phyloP scores from a whole-genome alignment of 1,140 invertebrate species.

The Acromyrmex echinatior region DNA sequence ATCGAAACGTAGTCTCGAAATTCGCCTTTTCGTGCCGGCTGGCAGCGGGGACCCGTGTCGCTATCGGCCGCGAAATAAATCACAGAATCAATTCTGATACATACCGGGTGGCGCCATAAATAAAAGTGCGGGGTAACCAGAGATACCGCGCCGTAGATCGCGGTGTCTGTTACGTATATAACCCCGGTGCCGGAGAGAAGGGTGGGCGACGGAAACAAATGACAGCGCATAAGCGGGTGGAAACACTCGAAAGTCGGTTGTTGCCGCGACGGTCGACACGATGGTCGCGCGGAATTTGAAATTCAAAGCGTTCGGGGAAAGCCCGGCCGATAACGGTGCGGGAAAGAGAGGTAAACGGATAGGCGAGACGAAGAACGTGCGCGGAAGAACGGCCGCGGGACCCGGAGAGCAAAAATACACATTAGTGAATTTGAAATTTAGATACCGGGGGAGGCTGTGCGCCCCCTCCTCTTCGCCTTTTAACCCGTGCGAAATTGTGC shows the following conservation, averaged over 20 bases:
- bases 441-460: slow-evolving; percentile 69
- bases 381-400: slow-evolving; percentile 35
- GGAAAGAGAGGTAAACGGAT: slow-evolving; percentile 61
- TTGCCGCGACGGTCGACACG: slow-evolving; percentile 67
- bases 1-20: slow-evolving; percentile 53
- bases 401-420: slow-evolving; percentile 83
- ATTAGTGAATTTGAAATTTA: slow-evolving; percentile 86
- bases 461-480: not conserved
- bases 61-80: slow-evolving; percentile 78
- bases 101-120: slow-evolving; percentile 76
- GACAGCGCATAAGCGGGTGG: slow-evolving; percentile 79
- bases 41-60: slow-evolving; percentile 39
- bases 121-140: slow-evolving; percentile 74
- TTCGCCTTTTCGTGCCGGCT: slow-evolving; percentile 51
- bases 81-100: slow-evolving; percentile 78
- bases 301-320: slow-evolving; percentile 80
- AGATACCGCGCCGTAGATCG: slow-evolving; percentile 72
- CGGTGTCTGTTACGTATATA: slow-evolving; percentile 29
- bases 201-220: slow-evolving; percentile 73
- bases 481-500: slow-evolving; percentile 61
- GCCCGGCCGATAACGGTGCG: slow-evolving; percentile 76
- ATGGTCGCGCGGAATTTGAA: slow-evolving; percentile 81
- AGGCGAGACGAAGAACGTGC: slow-evolving; percentile 13
- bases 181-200: not conserved
- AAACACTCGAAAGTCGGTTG: slow-evolving; percentile 80